Conservation (phyloP, 2,113 vertebrate species). For the Callionymus lyra region DNA sequence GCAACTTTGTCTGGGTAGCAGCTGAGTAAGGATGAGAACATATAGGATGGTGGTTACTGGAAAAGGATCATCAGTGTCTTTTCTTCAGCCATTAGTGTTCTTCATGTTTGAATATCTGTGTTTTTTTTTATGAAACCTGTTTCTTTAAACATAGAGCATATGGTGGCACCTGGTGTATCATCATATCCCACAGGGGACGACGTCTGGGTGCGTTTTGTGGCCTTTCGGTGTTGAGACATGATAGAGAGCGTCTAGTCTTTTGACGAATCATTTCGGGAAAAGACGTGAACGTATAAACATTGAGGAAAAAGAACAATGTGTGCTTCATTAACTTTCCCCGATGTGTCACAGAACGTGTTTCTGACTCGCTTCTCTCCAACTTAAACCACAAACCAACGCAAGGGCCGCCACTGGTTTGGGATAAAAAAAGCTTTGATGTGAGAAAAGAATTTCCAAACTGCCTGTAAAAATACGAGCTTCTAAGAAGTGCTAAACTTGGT, state of each 20-base stretch:
- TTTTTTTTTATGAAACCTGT: too few species aligned
- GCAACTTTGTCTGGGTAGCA: constrained; percentile 4
- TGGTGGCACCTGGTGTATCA: constrained; percentile 38
- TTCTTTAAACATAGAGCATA: constrained; percentile 37
- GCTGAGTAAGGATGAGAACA: too few species aligned
- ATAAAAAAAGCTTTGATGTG: constrained; percentile 64
- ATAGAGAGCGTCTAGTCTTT: constrained; percentile 26
- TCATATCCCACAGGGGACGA: constrained; percentile 31
- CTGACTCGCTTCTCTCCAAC: constrained; percentile 20
- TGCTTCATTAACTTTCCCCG: constrained; percentile 41
- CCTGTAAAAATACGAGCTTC: constrained; percentile 65
- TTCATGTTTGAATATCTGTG: too few species aligned
- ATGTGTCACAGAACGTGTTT: constrained; percentile 49
- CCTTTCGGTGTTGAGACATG: constrained; percentile 15
- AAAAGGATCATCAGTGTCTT: too few species aligned
- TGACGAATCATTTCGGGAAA: constrained; percentile 14
- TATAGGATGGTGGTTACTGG: too few species aligned
- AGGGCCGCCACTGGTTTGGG: constrained; percentile 23
- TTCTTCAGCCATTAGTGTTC: too few species aligned
- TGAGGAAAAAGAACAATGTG: constrained; percentile 44
- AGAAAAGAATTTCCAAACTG: constrained; percentile 56
- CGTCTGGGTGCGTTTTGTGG: constrained; percentile 36
- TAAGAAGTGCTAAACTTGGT: constrained; percentile 50
- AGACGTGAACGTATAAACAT: constrained; percentile 44
- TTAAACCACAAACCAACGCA: constrained; percentile 37